Conservation (phyloP, 23 tunicate genomes). For the Pegea sp. region DNA sequence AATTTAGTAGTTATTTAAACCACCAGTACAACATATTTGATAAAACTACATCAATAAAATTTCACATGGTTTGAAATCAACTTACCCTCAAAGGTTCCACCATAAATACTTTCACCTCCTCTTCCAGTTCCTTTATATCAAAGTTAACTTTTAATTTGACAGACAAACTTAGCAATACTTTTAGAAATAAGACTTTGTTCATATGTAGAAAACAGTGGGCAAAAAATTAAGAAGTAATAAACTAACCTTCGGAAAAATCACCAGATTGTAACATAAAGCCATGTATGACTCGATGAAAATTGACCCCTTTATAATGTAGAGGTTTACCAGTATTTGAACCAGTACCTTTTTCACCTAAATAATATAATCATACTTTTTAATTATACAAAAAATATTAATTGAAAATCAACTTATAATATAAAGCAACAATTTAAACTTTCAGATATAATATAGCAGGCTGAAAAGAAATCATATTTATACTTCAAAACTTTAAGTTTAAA, state of each 20-base stretch:
- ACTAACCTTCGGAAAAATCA: conserved; percentile 23
- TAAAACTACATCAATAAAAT: no score
- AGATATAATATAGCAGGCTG: no score
- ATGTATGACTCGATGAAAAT: conserved; percentile 22
- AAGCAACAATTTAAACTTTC: background rate
- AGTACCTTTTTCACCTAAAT: conserved; percentile 10
- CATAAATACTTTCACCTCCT: conserved; percentile 96
- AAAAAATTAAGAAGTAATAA: no score
- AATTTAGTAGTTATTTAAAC: no score
- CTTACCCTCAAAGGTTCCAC: conserved; percentile 75
- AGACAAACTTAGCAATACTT: no score
- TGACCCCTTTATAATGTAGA: conserved; percentile 15
- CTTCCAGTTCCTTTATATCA: conserved; percentile 74
- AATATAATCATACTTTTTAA: background rate
- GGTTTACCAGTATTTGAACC: conserved; percentile 4
- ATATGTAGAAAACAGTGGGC: no score
- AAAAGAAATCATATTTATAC: background rate
- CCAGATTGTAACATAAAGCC: conserved; percentile 41
- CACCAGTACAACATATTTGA: no score
- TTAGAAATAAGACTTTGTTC: no score
- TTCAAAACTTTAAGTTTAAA: background rate
- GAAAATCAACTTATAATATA: background rate
- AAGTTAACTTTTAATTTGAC: no score
- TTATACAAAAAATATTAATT: background rate
- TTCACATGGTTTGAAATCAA: background rate